Base-by-base conservation (phyloP, 2,888 invertebrate species). In the Enchytraeus crypticus region DNA sequence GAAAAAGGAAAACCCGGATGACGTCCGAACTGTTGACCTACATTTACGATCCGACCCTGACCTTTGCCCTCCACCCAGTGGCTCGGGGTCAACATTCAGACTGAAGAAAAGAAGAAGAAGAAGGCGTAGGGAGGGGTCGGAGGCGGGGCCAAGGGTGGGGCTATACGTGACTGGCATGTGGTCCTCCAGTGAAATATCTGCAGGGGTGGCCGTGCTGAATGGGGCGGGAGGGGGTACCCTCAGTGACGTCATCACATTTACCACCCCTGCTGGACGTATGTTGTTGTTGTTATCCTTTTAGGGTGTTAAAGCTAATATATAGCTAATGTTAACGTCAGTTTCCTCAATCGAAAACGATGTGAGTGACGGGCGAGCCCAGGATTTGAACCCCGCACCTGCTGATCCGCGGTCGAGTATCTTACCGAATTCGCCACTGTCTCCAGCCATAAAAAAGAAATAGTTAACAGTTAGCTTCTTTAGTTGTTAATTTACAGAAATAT, bases 121-220 rank as follows among this genome's bases (percentile, higher is more conserved):
- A 8, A 38, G 18, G 18, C 38, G 38, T 8, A 38, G 38, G 11
- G 38, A 18, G 38, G 38, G 38, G 38, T 38, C 38, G 18, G 38
- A 18, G 38, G 38, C 11, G 38, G 38, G 38, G 38, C 38, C 8
- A 18, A 38, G 38, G 38, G n/a, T n/a, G n/a, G 38, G 38, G 38
- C 11, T 56, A 49, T 23, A 18, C 4, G 60, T 73, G 30, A 64
- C 58, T 4, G 69, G 69, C 56, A 66, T 77, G 26, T 74, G 74
- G 49, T 72, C 77, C 1, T 74, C 61, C 61, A 69, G 73, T 5
- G 59, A 87, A 77, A 93, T 97, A 76, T 88, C 86, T 73, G 92
- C 91, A 0, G 85, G 88, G 64, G 89, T 97, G 26, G 56, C 51
- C 26, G 62, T 60, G 26, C 27, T 62, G 21, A 64, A 64, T 32